These are phyloP conservation scores for Agrypnus murinus DNA, from an alignment of 2,888 invertebrate genomes.

Conservation along the genomic window DNA sequence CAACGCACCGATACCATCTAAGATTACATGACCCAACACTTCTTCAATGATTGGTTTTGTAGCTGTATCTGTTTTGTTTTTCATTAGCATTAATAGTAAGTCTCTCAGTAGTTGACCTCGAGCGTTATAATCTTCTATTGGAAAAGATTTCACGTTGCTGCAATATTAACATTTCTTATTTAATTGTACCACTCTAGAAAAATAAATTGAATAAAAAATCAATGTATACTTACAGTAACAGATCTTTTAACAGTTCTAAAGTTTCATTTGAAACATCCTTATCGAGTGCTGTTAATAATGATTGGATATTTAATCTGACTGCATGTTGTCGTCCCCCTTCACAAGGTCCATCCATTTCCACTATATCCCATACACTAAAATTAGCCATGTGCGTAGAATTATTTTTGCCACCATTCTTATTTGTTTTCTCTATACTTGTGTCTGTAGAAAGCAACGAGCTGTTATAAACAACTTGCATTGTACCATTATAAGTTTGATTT, in stretches of 20 bases:
- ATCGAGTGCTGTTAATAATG: constrained; percentile 7
- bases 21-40: neutral
- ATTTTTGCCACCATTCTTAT: neutral
- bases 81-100: neutral
- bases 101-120: constrained; percentile 10
- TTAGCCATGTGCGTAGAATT: neutral
- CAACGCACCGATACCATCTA: neutral
- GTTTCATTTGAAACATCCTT: neutral
- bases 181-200: neutral
- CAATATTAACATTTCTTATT: neutral
- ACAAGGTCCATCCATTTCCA: constrained; percentile 12
- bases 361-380: neutral
- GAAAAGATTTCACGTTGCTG: neutral
- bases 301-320: neutral
- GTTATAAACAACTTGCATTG: neutral
- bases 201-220: neutral
- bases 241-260: neutral
- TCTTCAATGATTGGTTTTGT: neutral
- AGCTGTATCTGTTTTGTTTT: neutral
- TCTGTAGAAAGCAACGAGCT: neutral
- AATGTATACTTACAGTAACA: neutral
- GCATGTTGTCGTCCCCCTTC: constrained; percentile 4
- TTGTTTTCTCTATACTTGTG: neutral
- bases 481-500: neutral
- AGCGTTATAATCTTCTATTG: constrained; percentile 14